Evolutionary conservation across 1,140 invertebrate species (phyloP).

Genomic region (Oreohelix idahoensis): DNA sequence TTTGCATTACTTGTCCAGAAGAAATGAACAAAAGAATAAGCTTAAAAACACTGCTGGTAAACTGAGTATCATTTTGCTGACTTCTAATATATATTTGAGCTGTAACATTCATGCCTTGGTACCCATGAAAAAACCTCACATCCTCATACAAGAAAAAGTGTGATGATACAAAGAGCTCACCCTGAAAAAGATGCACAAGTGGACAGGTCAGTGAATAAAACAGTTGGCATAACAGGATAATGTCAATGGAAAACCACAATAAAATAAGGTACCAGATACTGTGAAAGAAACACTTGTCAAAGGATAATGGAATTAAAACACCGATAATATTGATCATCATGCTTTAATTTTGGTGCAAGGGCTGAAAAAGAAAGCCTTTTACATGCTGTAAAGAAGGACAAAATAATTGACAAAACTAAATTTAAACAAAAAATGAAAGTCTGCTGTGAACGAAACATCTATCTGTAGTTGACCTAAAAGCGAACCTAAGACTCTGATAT

Average conservation of each 20-base stretch:
- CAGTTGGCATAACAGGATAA: neutral
- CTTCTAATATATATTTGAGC: neutral
- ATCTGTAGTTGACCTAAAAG: neutral
- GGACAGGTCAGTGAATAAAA: neutral
- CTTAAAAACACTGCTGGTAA: neutral
- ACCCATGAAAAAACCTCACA: conserved; percentile 18
- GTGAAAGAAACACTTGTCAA: neutral
- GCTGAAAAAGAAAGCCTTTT: neutral
- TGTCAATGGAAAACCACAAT: neutral
- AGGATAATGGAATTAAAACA: neutral
- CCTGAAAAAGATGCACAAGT: conserved; percentile 40
- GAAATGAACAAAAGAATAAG: too few species aligned
- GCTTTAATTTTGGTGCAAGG: neutral
- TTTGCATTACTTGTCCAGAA: neutral
- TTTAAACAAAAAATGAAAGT: neutral
- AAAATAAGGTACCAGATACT: neutral
- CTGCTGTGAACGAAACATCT: neutral
- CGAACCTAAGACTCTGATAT: neutral
- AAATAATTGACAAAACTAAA: neutral
- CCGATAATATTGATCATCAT: neutral
- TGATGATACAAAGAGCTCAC: conserved; percentile 34
- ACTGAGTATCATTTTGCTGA: neutral
- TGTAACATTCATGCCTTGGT: conserved; percentile 42
- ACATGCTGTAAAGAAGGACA: neutral
- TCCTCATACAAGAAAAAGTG: conserved; percentile 37